A percentile compares a stretch with the other conserved stretches of the same genome.
Conservation (phyloP, 2,888 invertebrate genomes). For the Atrina japonica region DNA sequence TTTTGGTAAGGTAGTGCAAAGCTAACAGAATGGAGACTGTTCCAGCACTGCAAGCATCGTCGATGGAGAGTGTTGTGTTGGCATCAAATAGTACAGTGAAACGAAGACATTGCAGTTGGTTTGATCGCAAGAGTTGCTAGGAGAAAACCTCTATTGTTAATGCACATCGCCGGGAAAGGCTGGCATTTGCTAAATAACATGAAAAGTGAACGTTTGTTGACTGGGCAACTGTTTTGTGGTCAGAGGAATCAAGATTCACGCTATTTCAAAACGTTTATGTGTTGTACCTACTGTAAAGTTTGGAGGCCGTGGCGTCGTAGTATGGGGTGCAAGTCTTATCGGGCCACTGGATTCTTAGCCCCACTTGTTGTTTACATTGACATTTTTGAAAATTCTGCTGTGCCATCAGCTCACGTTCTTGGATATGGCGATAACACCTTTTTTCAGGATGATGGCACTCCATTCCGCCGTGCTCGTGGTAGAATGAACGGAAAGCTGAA, state of each 20-base stretch:
- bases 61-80: no score
- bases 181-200: slow-evolving; percentile 26
- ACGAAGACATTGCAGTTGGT: no score
- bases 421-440: slow-evolving; percentile 27
- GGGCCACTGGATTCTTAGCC: slow-evolving; percentile 5
- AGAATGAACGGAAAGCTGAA: slow-evolving; percentile 10
- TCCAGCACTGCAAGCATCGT: no score
- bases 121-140: slow-evolving; percentile 5
- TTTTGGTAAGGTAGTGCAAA: no score
- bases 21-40: no score
- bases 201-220: slow-evolving; percentile 22
- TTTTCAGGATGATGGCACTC: slow-evolving; percentile 27
- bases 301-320: slow-evolving; percentile 15
- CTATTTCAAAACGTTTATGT: slow-evolving; percentile 23
- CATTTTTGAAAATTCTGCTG: slow-evolving; percentile 20
- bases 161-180: slow-evolving; percentile 23
- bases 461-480: slow-evolving; percentile 11
- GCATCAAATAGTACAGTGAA: no score
- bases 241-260: slow-evolving; percentile 20
- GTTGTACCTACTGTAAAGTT: slow-evolving; percentile 10
- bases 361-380: slow-evolving; percentile 21
- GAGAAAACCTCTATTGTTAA: slow-evolving; percentile 26
- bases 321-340: slow-evolving; percentile 16
- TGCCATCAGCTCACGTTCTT: slow-evolving; percentile 26
- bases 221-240: slow-evolving; percentile 33